phyloP scores from a whole-genome alignment of 2,113 vertebrate genomes.

The Telmatochromis sp. region DNA sequence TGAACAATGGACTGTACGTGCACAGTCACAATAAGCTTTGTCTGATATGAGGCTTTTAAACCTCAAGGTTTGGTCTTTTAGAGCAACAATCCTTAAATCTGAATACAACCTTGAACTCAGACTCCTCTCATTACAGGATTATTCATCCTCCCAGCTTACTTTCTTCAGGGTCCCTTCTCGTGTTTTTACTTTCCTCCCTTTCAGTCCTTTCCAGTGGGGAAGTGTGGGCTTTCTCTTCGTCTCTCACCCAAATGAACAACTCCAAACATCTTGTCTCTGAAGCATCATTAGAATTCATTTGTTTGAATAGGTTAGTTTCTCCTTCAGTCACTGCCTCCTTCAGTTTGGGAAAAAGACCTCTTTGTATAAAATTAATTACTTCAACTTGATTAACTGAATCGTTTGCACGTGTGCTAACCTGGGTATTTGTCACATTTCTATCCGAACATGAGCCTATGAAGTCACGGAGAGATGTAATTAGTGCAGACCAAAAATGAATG shows the following conservation, averaged over 20 bases:
- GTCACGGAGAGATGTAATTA: neutral
- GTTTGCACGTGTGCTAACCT: neutral
- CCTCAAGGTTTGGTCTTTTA: constrained; percentile 57
- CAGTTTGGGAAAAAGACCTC: neutral
- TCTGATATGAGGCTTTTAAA: neutral
- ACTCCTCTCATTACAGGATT: constrained; percentile 39
- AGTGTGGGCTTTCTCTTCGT: constrained; percentile 1
- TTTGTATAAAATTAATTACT: constrained; percentile 2
- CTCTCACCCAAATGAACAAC: neutral
- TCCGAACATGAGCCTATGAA: neutral
- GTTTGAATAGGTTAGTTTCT: constrained; percentile 33
- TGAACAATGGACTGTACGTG: neutral
- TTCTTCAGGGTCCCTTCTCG: neutral
- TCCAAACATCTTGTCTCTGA: constrained; percentile 21
- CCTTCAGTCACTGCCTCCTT: neutral
- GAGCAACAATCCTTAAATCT: constrained; percentile 34
- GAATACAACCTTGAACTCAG: constrained; percentile 60
- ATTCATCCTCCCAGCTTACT: constrained; percentile 36
- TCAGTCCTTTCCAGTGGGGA: constrained; percentile 31
- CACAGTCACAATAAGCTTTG: neutral
- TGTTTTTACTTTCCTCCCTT: constrained; percentile 27
- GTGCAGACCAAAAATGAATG: neutral
- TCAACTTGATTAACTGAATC: neutral
- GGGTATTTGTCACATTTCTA: neutral
- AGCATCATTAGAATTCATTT: constrained; percentile 50